Conservation (phyloP, 2,888 invertebrate genomes). For the Caenorhabditis panamensis region DNA sequence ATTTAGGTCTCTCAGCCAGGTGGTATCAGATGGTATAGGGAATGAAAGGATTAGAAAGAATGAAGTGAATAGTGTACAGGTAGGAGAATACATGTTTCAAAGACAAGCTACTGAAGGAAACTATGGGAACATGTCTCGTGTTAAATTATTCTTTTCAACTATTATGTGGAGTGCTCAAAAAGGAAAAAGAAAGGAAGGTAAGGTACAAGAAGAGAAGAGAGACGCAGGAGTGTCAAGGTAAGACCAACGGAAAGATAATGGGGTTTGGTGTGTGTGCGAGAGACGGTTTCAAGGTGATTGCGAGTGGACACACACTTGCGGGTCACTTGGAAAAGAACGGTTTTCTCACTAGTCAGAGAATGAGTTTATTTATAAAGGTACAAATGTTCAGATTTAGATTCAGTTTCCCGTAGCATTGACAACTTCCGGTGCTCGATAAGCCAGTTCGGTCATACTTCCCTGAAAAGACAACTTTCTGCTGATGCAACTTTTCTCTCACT, state of each 20-base stretch:
- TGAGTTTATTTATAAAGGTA: no score
- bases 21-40: background rate
- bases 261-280: conserved; percentile 23
- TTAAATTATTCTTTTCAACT: conserved; percentile 13
- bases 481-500: conserved; percentile 10
- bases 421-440: conserved; percentile 57
- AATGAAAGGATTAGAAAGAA: background rate
- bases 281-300: conserved; percentile 44
- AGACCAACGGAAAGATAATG: conserved; percentile 53
- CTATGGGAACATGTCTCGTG: conserved; percentile 20
- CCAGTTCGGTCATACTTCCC: conserved; percentile 68
- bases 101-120: background rate
- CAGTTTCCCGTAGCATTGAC: conserved; percentile 54
- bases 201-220: conserved; percentile 17
- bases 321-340: conserved; percentile 15
- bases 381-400: no score
- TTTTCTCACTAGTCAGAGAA: no score
- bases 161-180: conserved; percentile 3
- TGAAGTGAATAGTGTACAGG: background rate
- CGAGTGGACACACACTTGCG: conserved; percentile 10
- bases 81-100: background rate
- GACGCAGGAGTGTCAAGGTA: conserved; percentile 44
- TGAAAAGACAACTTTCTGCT: conserved; percentile 21
- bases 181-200: conserved; percentile 2
- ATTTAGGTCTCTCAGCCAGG: conserved; percentile 36